phyloP scores from a whole-genome alignment of 1,140 invertebrate species.

The Hylaeus volcanicus region DNA sequence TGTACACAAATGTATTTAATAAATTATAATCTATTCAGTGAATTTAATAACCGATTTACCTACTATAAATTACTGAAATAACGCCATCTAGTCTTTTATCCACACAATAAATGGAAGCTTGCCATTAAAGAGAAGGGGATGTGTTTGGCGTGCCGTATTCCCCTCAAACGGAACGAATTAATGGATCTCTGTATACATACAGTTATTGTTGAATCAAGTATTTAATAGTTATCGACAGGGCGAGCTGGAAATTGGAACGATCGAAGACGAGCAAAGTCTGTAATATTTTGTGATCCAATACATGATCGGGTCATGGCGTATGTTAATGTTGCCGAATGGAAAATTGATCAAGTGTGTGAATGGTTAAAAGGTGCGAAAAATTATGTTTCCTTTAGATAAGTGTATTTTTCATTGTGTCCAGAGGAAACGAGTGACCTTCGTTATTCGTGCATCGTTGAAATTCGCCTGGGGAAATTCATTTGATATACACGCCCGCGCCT shows the following conservation, averaged over 20 bases:
- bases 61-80: too few relatives aligned
- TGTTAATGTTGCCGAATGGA: slow-evolving; percentile 95
- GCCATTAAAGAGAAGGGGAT: too few relatives aligned
- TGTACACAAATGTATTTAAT: too few relatives aligned
- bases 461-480: slow-evolving; percentile 40
- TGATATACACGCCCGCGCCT: neutral
- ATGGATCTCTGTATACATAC: neutral
- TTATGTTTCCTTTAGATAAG: neutral
- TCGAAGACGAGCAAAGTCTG: slow-evolving; percentile 25
- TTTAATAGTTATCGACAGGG: slow-evolving; percentile 47
- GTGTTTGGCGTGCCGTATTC: too few relatives aligned
- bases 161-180: too few relatives aligned
- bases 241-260: slow-evolving; percentile 41
- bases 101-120: too few relatives aligned
- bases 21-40: too few relatives aligned
- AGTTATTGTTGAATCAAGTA: slow-evolving; percentile 21
- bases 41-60: too few relatives aligned
- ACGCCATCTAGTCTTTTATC: too few relatives aligned
- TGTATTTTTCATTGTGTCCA: neutral
- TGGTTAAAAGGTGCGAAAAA: slow-evolving; percentile 89
- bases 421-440: neutral
- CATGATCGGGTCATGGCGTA: slow-evolving; percentile 84
- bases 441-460: slow-evolving; percentile 4
- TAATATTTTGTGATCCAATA: slow-evolving; percentile 40
- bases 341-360: slow-evolving; percentile 94